Evolutionary conservation across 2,113 vertebrate genomes (phyloP).

Genomic region (Physeter macrocephalus): DNA sequence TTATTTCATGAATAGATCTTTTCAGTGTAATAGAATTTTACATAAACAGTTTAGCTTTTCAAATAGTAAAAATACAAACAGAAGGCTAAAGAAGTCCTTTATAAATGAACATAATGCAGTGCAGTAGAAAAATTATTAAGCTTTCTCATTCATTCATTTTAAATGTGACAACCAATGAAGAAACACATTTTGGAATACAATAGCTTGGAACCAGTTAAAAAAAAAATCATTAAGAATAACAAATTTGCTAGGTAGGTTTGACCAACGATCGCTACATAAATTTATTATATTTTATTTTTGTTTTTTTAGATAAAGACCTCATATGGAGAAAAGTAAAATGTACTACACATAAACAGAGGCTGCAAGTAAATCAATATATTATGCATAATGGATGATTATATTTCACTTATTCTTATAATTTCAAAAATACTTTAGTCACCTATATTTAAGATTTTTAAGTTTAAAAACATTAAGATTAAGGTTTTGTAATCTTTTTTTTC

Average conservation of each 20-base stretch:
- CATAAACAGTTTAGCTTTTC: constrained; percentile 26
- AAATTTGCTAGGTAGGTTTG: not conserved
- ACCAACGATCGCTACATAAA: not conserved
- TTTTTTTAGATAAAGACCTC: not conserved
- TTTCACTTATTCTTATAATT: constrained; percentile 30
- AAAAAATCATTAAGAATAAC: not conserved
- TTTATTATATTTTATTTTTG: not conserved
- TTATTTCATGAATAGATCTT: not conserved
- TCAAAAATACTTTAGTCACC: constrained; percentile 22
- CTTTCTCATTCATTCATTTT: constrained; percentile 13
- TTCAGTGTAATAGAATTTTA: not conserved
- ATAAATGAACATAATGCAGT: not conserved
- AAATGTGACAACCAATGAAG: constrained; percentile 11
- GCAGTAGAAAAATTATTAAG: not conserved
- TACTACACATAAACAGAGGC: not conserved
- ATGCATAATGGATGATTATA: not conserved
- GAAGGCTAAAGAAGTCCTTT: not conserved
- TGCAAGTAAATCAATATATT: not conserved
- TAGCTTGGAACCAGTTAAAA: not conserved
- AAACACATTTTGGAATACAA: not conserved
- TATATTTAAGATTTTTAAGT: constrained; percentile 29
- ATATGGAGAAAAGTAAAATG: not conserved
- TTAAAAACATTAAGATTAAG: constrained; percentile 30
- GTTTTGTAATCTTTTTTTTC: constrained; percentile 34
- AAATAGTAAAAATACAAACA: not conserved